Percentiles rank a stretch among this genome's conserved stretches.
phyloP scores from a whole-genome alignment of 2,113 vertebrate genomes.

The Microcebus murinus region DNA sequence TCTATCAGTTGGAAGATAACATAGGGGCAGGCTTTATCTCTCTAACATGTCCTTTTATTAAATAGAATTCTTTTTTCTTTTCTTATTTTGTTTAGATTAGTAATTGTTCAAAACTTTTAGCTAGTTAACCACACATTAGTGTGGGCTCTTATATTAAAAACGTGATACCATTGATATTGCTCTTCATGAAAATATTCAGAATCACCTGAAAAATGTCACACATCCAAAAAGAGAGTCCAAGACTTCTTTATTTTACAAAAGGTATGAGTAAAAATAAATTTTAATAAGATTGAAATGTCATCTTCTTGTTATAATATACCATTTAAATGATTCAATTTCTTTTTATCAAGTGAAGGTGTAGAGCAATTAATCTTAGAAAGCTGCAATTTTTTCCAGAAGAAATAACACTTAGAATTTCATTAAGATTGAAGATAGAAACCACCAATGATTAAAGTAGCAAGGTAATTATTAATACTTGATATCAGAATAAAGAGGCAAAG shows the following conservation, averaged over 20 bases:
- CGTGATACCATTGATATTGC: neutral
- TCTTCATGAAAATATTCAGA: constrained; percentile 32
- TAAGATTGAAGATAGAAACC: constrained; percentile 37
- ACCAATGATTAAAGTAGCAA: constrained; percentile 42
- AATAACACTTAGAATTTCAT: constrained; percentile 55
- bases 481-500: constrained; percentile 32
- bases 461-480: constrained; percentile 28
- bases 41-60: neutral
- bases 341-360: constrained; percentile 34
- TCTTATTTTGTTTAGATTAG: neutral
- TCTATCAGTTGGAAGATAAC: neutral
- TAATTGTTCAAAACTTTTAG: neutral
- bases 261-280: constrained; percentile 11
- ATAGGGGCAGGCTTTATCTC: neutral
- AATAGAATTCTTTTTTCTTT: neutral
- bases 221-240: neutral
- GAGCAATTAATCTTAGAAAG: constrained; percentile 34
- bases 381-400: constrained; percentile 31
- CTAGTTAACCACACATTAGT: neutral
- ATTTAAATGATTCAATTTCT: constrained; percentile 57
- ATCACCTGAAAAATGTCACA: neutral
- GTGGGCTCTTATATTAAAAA: neutral
- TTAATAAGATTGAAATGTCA: constrained; percentile 41
- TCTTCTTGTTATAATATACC: neutral
- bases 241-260: neutral